Percentiles rank a stretch among this genome's conserved stretches.
phyloP scores from a whole-genome alignment of 2,888 invertebrate species.

The Psococerastis gibbosa region DNA sequence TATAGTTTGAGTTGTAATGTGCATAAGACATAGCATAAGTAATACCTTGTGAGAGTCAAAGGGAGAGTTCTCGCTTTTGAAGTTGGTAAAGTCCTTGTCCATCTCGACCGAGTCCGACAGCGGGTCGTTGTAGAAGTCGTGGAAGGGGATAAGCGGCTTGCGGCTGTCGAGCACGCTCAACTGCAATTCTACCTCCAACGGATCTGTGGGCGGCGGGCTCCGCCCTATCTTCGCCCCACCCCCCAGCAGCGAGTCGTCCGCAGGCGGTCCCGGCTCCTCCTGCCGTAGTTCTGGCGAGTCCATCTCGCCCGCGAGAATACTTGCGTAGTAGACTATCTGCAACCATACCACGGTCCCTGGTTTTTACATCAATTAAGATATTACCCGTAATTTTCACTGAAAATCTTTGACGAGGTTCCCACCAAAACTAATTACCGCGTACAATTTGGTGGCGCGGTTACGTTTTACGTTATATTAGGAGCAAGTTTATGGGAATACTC shows the following conservation, averaged over 20 bases:
- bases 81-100: conserved; percentile 84
- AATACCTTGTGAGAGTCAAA: not conserved
- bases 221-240: conserved; percentile 15
- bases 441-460: too few species aligned
- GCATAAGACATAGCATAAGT: not conserved
- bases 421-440: too few species aligned
- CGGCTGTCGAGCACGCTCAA: conserved; percentile 57
- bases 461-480: too few species aligned
- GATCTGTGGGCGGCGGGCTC: conserved; percentile 24
- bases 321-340: conserved; percentile 71
- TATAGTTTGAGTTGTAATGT: too few species aligned
- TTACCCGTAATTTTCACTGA: too few species aligned
- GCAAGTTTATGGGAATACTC: too few species aligned
- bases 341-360: too few species aligned
- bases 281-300: conserved; percentile 39
- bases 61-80: conserved; percentile 35
- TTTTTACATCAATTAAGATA: too few species aligned
- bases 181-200: conserved; percentile 40
- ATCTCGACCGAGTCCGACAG: conserved; percentile 84
- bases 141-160: conserved; percentile 62
- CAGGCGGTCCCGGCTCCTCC: conserved; percentile 32
- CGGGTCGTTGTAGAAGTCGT: conserved; percentile 88
- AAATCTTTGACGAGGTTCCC: too few species aligned
- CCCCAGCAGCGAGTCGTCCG: conserved; percentile 31
- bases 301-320: conserved; percentile 62